phyloP scores from a whole-genome alignment of 2,113 vertebrate genomes.

The Vidua chalybeata region DNA sequence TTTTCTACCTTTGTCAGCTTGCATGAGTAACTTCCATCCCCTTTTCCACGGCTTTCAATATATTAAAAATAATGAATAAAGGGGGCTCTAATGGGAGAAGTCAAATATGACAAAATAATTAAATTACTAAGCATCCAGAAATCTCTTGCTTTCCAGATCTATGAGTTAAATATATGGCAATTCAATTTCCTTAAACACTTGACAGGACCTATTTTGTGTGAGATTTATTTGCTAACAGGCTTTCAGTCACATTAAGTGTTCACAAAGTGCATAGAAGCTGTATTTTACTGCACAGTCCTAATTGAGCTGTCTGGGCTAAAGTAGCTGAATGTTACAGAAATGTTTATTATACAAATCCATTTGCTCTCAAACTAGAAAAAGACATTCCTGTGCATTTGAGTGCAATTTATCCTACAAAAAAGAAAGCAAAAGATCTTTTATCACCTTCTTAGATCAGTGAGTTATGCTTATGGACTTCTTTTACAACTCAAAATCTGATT shows the following conservation, averaged over 20 bases:
- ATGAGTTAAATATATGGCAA: conserved; percentile 56
- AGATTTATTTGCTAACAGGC: conserved; percentile 69
- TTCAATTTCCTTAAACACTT: conserved; percentile 73
- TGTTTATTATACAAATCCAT: conserved; percentile 74
- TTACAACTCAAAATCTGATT: conserved; percentile 48
- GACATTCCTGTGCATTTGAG: conserved; percentile 51
- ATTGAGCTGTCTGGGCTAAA: conserved; percentile 75
- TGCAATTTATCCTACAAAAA: conserved; percentile 57
- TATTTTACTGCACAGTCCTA: conserved; percentile 69
- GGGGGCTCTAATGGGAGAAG: neutral
- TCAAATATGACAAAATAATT: conserved; percentile 58
- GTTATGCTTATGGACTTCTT: conserved; percentile 58
- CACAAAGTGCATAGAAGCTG: conserved; percentile 64
- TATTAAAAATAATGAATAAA: conserved; percentile 59
- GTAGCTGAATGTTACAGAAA: conserved; percentile 67
- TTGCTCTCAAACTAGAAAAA: conserved; percentile 62
- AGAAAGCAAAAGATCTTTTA: conserved; percentile 61
- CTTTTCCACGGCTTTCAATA: neutral
- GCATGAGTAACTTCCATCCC: neutral
- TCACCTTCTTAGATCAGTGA: conserved; percentile 62
- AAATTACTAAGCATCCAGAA: conserved; percentile 59
- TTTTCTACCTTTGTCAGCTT: conserved; percentile 9
- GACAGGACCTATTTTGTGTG: conserved; percentile 62
- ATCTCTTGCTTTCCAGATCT: conserved; percentile 14
- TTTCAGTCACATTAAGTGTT: conserved; percentile 71